phyloP scores from a whole-genome alignment of 2,888 invertebrate species.

The Himalopsyche japonica region DNA sequence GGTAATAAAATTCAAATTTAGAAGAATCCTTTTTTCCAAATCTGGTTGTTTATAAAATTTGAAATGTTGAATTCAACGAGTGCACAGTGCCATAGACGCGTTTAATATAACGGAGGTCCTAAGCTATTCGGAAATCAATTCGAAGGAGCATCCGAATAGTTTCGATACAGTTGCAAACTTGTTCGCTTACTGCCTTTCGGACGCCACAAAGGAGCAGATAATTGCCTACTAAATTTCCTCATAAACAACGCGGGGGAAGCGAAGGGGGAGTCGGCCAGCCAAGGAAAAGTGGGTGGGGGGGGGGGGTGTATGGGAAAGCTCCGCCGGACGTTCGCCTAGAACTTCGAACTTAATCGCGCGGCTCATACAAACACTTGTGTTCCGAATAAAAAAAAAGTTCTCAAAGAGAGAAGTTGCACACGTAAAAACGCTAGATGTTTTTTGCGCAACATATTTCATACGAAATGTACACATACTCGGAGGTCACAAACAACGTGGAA shows the following conservation, averaged over 20 bases:
- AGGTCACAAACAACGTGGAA: too few species aligned
- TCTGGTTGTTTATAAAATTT: too few species aligned
- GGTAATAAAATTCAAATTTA: too few species aligned
- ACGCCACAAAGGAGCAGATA: slow-evolving; percentile 28
- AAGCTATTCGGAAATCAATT: neutral
- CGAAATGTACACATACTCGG: too few species aligned
- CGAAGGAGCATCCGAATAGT: neutral
- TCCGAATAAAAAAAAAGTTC: neutral
- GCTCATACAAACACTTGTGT: neutral
- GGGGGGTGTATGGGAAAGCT: neutral
- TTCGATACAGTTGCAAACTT: neutral
- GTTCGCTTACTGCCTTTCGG: neutral
- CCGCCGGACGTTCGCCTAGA: neutral
- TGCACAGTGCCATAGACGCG: too few species aligned
- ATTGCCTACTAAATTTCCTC: slow-evolving; percentile 30
- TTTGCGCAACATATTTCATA: neutral
- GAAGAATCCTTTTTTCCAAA: too few species aligned
- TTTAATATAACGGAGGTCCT: neutral
- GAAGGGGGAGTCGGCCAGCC: neutral
- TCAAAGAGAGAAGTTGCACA: neutral
- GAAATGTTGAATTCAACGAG: too few species aligned
- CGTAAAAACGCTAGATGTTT: neutral
- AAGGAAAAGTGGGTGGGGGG: neutral
- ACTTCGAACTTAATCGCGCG: neutral
- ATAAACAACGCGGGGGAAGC: slow-evolving; percentile 11